Percentiles rank a stretch among this genome's conserved stretches.
Conservation (phyloP, 2,113 vertebrate species). For the Oryzias curvinotus region DNA sequence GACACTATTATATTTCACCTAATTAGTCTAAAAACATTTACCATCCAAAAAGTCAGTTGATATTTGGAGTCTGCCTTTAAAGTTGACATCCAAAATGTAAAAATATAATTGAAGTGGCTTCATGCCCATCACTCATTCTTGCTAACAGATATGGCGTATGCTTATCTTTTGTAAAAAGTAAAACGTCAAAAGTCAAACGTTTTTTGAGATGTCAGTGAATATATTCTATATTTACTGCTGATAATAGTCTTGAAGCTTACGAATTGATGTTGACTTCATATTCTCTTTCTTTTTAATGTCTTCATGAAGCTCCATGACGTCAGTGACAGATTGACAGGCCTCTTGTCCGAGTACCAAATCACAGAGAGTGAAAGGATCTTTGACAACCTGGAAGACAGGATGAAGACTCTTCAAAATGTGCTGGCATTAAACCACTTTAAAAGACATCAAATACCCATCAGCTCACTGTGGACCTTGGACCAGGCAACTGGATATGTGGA, state of each 20-base stretch:
- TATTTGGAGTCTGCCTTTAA: too few species aligned
- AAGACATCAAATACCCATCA: not conserved
- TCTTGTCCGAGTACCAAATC: conserved; percentile 1
- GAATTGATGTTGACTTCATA: not conserved
- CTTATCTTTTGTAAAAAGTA: not conserved
- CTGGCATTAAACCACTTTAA: conserved; percentile 5
- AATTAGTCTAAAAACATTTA: too few species aligned
- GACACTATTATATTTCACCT: too few species aligned
- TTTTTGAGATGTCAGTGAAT: too few species aligned
- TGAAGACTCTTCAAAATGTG: conserved; percentile 18
- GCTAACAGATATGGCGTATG: too few species aligned
- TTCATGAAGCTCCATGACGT: conserved; percentile 13
- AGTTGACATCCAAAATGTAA: too few species aligned
- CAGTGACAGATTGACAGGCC: conserved; percentile 1
- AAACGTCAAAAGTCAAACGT: too few species aligned
- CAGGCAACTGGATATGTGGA: conserved; percentile 4
- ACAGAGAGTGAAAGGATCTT: not conserved
- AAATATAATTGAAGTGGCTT: too few species aligned
- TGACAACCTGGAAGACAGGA: conserved; percentile 4
- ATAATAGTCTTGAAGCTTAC: not conserved
- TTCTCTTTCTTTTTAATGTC: not conserved
- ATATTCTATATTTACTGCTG: too few species aligned
- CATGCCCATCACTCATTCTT: too few species aligned
- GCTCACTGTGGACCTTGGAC: not conserved
- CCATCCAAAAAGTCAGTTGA: too few species aligned